These are phyloP conservation scores for Tringa solitaria DNA, from an alignment of 2,113 vertebrate species.

Conservation along the genomic window DNA sequence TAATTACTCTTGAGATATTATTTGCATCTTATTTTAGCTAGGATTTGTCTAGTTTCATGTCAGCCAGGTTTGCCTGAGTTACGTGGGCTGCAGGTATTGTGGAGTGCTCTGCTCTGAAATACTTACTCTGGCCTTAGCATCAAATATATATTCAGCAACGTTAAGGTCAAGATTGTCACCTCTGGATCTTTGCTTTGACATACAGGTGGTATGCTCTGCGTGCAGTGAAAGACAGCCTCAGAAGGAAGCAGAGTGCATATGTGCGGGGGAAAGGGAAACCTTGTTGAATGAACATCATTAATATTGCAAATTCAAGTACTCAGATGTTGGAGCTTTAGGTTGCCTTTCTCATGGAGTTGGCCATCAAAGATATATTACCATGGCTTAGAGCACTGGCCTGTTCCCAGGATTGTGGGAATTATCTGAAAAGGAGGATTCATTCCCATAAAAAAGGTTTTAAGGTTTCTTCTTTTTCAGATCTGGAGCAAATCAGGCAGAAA, in stretches of 20 bases:
- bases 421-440: background rate
- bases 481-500: background rate
- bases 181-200: background rate
- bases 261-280: background rate
- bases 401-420: background rate
- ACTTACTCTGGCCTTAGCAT: background rate
- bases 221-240: background rate
- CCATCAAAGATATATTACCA: background rate
- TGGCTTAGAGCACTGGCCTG: background rate
- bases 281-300: background rate
- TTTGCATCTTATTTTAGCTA: background rate
- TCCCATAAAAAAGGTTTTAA: background rate
- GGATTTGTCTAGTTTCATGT: background rate
- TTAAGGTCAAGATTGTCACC: background rate
- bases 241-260: background rate
- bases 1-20: background rate
- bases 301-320: background rate
- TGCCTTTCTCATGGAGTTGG: background rate
- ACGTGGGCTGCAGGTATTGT: background rate
- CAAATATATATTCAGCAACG: background rate
- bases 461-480: background rate
- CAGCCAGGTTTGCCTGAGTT: background rate
- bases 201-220: background rate
- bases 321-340: background rate
- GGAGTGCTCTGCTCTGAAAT: background rate